Base-by-base conservation (phyloP, 2,797 vertebrate genomes). In the Poecile montanus region DNA sequence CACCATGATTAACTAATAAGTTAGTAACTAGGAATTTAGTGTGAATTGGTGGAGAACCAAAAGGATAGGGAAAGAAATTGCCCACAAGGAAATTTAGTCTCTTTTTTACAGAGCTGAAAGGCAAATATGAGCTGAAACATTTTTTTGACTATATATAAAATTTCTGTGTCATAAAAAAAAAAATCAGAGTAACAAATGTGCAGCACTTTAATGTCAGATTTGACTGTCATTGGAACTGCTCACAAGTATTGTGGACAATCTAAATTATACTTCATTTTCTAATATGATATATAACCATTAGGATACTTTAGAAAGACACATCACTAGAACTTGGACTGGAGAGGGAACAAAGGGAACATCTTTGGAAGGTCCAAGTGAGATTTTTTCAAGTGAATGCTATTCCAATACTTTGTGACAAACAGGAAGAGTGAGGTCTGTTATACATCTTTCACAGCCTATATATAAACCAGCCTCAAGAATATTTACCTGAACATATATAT, bases 151-250 rank as follows among this genome's bases (percentile, higher is more conserved):
- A 71, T 19, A 88, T 72, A 94, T 32, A 91, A 95, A 94, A 93
- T 83, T 70, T 91, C 62, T 50, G 82, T 70, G 75, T 65, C 48
- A 27, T 68, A 34, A 92, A 81, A 81, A 70, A 85, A 92, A 88
- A 77, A 65, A 88, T 80, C 93, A 86, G 88, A 93, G 73, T 95
- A 95, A 96, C 81, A 96, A 96, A 96, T 95, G 96, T 97, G 96
- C 96, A 97, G 96, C 96, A 97, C 95, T 97, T 97, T 96, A 94
- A 97, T 96, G 95, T 96, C 94, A 91, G 89, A 76, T 76, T 88
- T 91, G 96, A 97, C 96, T 79, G 56, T 96, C 89, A 94, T 91
- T 95, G 93, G 94, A 97, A 96, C 93, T 86, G 94, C 97, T 97
- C 96, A 97, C 96, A 95, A 96, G 78, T 68, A 14, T 84, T 92